Percentiles rank a stretch among this genome's conserved stretches.
phyloP scores from a whole-genome alignment of 2,888 invertebrate genomes.

The Lamproptera curius region DNA sequence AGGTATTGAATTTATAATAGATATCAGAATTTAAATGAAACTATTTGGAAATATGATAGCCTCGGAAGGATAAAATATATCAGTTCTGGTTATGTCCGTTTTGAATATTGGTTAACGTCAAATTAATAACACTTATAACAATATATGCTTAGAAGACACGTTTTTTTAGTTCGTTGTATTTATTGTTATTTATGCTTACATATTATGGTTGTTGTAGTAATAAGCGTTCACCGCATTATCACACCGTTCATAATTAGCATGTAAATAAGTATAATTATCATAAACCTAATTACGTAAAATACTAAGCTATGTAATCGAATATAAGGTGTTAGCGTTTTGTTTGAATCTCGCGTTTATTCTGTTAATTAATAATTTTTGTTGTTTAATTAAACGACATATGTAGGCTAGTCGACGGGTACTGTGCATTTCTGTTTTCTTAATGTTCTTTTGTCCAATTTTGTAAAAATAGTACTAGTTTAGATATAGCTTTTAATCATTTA shows the following conservation, averaged over 20 bases:
- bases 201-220: slow-evolving; percentile 7
- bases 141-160: slow-evolving; percentile 41
- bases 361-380: no score
- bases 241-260: slow-evolving; percentile 15
- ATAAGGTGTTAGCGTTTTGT: slow-evolving; percentile 11
- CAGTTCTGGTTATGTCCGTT: slow-evolving; percentile 40
- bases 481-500: slow-evolving; percentile 28
- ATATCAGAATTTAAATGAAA: no score
- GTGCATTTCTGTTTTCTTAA: slow-evolving; percentile 60
- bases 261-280: slow-evolving; percentile 14
- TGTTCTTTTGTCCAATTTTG: slow-evolving; percentile 71
- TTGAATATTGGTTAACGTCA: slow-evolving; percentile 26
- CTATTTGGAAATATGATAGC: no score
- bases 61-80: no score
- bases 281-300: background rate
- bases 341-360: no score
- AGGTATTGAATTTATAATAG: no score
- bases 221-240: slow-evolving; percentile 14
- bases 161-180: slow-evolving; percentile 25
- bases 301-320: background rate
- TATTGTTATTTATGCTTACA: slow-evolving; percentile 21
- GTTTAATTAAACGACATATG: slow-evolving; percentile 32
- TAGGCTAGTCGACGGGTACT: slow-evolving; percentile 76
- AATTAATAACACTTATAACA: slow-evolving; percentile 20
- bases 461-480: slow-evolving; percentile 49